Evolutionary conservation across 2,113 vertebrate genomes (phyloP).

Genomic region (Alosa alosa): DNA sequence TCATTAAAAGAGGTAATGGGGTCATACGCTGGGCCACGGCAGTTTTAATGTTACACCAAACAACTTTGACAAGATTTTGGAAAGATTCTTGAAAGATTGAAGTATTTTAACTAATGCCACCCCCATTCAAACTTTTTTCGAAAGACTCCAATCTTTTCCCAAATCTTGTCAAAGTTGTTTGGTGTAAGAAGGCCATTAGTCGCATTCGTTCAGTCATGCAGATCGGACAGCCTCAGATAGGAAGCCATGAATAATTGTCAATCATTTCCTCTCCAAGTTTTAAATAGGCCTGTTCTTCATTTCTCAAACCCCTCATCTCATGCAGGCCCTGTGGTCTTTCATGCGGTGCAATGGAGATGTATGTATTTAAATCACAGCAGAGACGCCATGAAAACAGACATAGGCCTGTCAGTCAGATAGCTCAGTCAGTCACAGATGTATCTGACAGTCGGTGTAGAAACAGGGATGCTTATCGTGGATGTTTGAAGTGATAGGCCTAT

Average conservation of each 20-base stretch:
- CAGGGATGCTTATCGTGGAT: neutral
- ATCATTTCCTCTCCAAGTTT: neutral
- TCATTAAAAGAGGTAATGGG: neutral
- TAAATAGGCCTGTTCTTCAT: neutral
- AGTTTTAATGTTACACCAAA: neutral
- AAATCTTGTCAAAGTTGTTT: too few relatives aligned
- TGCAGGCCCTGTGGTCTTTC: neutral
- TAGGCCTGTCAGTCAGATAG: too few relatives aligned
- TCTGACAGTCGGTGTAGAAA: neutral
- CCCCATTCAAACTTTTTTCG: too few relatives aligned
- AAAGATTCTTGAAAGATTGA: too few relatives aligned
- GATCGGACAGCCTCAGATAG: too few relatives aligned
- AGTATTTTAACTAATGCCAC: too few relatives aligned
- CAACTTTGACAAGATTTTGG: too few relatives aligned
- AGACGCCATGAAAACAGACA: neutral
- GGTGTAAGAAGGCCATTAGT: too few relatives aligned
- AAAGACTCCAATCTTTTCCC: too few relatives aligned
- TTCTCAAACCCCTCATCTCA: too few relatives aligned
- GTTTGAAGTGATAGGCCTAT: neutral
- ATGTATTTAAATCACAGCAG: neutral
- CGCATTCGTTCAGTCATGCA: too few relatives aligned
- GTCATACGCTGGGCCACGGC: neutral
- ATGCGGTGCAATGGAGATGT: neutral
- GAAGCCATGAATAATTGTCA: too few relatives aligned
- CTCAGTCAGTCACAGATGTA: neutral